Conservation (phyloP, 2,797 vertebrate species). For the Sebastes goodei region DNA sequence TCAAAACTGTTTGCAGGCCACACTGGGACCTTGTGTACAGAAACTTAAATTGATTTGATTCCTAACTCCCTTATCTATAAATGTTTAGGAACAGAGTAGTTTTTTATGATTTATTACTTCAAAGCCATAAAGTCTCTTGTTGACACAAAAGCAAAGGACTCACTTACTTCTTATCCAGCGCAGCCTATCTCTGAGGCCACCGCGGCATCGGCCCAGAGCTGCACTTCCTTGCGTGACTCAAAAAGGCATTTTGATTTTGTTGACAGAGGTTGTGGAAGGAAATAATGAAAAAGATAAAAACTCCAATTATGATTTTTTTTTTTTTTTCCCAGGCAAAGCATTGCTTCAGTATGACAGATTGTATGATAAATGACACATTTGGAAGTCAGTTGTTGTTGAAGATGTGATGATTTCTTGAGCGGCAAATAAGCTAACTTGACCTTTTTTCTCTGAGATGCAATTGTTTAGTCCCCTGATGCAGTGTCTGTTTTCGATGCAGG, state of each 20-base stretch:
- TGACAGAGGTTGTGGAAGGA: slow-evolving; percentile 81
- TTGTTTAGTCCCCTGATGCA: slow-evolving; percentile 66
- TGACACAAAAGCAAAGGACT: slow-evolving; percentile 79
- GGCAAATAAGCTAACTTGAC: slow-evolving; percentile 73
- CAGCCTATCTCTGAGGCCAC: slow-evolving; percentile 75
- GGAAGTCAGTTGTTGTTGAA: slow-evolving; percentile 72
- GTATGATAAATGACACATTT: slow-evolving; percentile 79
- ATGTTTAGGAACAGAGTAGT: slow-evolving; percentile 84
- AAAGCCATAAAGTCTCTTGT: slow-evolving; percentile 84
- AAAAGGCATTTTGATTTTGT: slow-evolving; percentile 83
- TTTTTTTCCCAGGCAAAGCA: slow-evolving; percentile 35
- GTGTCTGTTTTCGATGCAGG: slow-evolving; percentile 58
- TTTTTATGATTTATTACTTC: slow-evolving; percentile 92
- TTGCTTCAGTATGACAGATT: slow-evolving; percentile 72
- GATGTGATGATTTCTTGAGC: slow-evolving; percentile 74
- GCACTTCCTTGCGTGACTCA: slow-evolving; percentile 61
- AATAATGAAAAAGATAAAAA: slow-evolving; percentile 86
- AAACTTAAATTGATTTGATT: slow-evolving; percentile 89
- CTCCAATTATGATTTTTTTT: slow-evolving; percentile 81
- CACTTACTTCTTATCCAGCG: slow-evolving; percentile 72
- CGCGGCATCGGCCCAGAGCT: slow-evolving; percentile 52
- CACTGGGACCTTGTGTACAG: slow-evolving; percentile 78
- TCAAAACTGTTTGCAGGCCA: slow-evolving; percentile 76
- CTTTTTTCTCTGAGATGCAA: slow-evolving; percentile 67
- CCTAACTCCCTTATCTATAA: slow-evolving; percentile 88